Percentiles rank a stretch among this genome's conserved stretches.
Conservation (phyloP, 1,140 invertebrate species). For the Drosophila kurseongensis region DNA sequence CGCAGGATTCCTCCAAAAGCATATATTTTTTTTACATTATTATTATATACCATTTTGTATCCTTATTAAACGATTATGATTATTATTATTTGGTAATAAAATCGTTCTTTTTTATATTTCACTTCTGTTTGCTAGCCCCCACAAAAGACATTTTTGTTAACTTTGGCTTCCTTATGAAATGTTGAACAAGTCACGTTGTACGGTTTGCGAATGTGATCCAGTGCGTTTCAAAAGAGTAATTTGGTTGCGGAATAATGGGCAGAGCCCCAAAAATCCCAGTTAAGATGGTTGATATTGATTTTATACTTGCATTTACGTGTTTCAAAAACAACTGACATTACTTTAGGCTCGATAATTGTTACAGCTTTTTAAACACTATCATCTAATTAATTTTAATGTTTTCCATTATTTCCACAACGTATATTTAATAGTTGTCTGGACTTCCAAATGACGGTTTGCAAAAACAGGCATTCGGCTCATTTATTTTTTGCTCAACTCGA, state of each 20-base stretch:
- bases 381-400: background rate
- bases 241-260: too few species aligned
- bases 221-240: conserved; percentile 18
- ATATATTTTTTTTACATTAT: conserved; percentile 23
- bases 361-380: background rate
- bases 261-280: background rate
- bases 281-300: conserved; percentile 6
- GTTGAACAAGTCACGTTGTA: background rate
- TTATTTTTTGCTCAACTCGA: background rate
- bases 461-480: background rate
- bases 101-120: conserved; percentile 34
- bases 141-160: conserved; percentile 32
- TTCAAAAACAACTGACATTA: conserved; percentile 9
- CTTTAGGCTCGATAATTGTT: conserved; percentile 6
- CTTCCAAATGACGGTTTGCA: background rate
- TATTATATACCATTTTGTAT: conserved; percentile 41
- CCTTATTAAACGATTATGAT: conserved; percentile 42
- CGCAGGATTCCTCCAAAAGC: conserved; percentile 18
- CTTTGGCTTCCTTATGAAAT: conserved; percentile 2
- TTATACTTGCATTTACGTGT: conserved; percentile 16
- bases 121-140: conserved; percentile 5
- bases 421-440: conserved; percentile 7
- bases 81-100: conserved; percentile 61
- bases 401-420: background rate
- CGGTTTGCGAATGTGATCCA: background rate